Evolutionary conservation across 2,797 vertebrate genomes (phyloP).

Genomic region (Adrianichthys oophorus): DNA sequence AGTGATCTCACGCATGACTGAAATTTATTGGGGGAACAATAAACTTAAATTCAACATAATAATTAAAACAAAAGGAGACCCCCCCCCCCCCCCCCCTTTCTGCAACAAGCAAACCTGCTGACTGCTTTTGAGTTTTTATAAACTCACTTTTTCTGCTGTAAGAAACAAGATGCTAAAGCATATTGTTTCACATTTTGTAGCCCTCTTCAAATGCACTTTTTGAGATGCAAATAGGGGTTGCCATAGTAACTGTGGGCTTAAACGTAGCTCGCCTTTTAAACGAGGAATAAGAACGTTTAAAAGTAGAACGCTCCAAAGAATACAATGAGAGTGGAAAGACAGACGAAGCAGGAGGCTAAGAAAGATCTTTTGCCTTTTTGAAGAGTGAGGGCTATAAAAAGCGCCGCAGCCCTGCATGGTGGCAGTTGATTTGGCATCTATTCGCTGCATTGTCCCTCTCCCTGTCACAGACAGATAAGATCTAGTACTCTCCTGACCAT

Average conservation of each 20-base stretch:
- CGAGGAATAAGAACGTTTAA: constrained; percentile 74
- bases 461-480: constrained; percentile 72
- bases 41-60: too few relatives aligned
- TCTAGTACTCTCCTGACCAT: constrained; percentile 48
- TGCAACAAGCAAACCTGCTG: not conserved
- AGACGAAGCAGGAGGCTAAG: constrained; percentile 35
- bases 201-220: constrained; percentile 76
- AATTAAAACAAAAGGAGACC: not conserved
- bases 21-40: too few relatives aligned
- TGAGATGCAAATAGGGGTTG: constrained; percentile 83
- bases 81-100: not conserved
- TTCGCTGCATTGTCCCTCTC: constrained; percentile 71
- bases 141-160: constrained; percentile 41
- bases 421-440: constrained; percentile 73
- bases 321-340: constrained; percentile 59
- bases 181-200: constrained; percentile 69
- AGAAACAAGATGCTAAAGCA: constrained; percentile 54
- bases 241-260: constrained; percentile 82
- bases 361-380: constrained; percentile 59
- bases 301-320: constrained; percentile 75
- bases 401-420: constrained; percentile 61
- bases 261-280: constrained; percentile 72
- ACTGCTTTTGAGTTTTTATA: constrained; percentile 17
- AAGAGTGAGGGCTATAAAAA: constrained; percentile 70
- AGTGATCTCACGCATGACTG: not conserved